Conservation (phyloP, 2,113 vertebrate species). For the Neopipo cinnamomea region DNA sequence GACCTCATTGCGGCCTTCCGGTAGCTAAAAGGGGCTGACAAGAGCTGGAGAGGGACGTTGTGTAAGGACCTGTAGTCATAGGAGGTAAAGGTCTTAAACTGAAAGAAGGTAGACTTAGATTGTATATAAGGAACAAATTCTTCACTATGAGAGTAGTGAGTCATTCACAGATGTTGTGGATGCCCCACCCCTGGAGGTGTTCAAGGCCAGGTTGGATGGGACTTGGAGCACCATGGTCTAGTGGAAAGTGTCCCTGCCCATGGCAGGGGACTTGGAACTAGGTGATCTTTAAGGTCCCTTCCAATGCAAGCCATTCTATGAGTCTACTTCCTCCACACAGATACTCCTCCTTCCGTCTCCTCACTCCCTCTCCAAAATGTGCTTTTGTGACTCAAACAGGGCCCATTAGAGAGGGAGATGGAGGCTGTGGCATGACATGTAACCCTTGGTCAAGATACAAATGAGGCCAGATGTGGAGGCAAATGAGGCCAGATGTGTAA, state of each 20-base stretch:
- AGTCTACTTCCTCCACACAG: background rate
- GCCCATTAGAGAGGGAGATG: accelerated
- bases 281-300: background rate
- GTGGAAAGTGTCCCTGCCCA: background rate
- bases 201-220: background rate
- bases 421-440: background rate
- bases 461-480: background rate
- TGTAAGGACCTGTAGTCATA: background rate
- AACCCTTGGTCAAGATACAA: background rate
- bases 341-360: background rate
- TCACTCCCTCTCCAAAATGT: too few species aligned
- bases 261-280: background rate
- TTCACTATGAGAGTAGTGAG: background rate
- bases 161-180: background rate
- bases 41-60: background rate
- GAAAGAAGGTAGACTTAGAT: background rate
- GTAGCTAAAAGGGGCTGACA: background rate
- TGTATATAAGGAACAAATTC: background rate
- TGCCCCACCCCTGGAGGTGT: background rate
- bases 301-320: background rate
- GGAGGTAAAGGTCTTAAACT: background rate
- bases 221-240: background rate
- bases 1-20: background rate
- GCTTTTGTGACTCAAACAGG: accelerated
- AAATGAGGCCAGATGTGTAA: background rate